Percentiles rank a stretch among this genome's conserved stretches.
Evolutionary conservation across 2,888 invertebrate species (phyloP).

Genomic region (Adela reaumurella): DNA sequence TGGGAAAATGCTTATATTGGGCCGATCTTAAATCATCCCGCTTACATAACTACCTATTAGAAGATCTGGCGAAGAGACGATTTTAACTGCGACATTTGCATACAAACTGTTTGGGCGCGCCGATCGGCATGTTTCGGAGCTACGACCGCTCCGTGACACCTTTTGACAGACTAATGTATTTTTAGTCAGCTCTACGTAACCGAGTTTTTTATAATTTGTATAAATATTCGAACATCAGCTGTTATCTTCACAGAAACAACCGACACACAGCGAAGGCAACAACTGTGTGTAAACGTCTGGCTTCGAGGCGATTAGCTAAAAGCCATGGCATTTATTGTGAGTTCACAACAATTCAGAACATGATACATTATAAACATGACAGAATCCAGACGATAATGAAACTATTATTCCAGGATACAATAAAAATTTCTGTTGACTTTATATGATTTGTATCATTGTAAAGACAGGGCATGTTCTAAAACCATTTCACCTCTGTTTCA

Average conservation of each 20-base stretch:
- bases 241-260: slow-evolving; percentile 38
- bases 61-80: not conserved
- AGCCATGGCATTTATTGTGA: slow-evolving; percentile 54
- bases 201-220: slow-evolving; percentile 28
- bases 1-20: not conserved
- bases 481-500: slow-evolving; percentile 24
- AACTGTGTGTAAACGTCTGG: slow-evolving; percentile 34
- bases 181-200: slow-evolving; percentile 31
- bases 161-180: slow-evolving; percentile 23
- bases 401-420: too few species aligned
- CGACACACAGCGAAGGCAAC: slow-evolving; percentile 39
- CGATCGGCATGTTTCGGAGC: not conserved
- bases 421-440: too few species aligned
- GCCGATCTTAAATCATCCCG: slow-evolving; percentile 12
- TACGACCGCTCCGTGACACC: not conserved
- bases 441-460: too few species aligned
- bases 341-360: slow-evolving; percentile 17
- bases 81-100: not conserved
- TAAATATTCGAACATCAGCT: slow-evolving; percentile 38
- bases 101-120: not conserved
- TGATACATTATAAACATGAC: too few species aligned
- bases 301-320: slow-evolving; percentile 49
- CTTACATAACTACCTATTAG: slow-evolving; percentile 16
- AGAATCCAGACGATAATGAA: too few species aligned
- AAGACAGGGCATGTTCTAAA: slow-evolving; percentile 2